phyloP scores from a whole-genome alignment of 2,113 vertebrate species.

The Pogonocichla stellata region DNA sequence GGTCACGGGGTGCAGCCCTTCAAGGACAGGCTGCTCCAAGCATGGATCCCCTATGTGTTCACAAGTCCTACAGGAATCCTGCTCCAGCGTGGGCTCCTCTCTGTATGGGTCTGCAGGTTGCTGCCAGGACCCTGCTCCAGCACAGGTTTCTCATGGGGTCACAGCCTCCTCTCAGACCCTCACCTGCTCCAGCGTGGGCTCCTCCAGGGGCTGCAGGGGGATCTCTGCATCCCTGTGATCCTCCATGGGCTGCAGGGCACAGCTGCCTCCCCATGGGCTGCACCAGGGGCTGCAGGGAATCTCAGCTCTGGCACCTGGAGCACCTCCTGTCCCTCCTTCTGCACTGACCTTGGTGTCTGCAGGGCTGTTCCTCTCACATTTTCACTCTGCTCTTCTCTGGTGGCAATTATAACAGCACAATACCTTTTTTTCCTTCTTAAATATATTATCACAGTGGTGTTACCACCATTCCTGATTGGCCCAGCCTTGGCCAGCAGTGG shows the following conservation, averaged over 20 bases:
- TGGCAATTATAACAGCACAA: not conserved
- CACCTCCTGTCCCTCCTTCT: too few species aligned
- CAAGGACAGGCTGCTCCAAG: not conserved
- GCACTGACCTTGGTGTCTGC: not conserved
- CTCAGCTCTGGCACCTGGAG: rapidly evolving
- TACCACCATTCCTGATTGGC: not conserved
- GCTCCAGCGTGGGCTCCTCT: rapidly evolving
- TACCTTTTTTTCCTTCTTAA: not conserved
- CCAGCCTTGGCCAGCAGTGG: not conserved
- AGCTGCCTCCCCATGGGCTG: not conserved
- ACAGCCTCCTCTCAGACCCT: not conserved
- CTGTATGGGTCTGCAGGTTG: rapidly evolving
- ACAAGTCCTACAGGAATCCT: not conserved
- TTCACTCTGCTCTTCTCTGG: not conserved
- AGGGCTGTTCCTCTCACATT: rapidly evolving
- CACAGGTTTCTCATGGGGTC: rapidly evolving
- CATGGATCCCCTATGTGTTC: not conserved
- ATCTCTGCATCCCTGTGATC: rapidly evolving
- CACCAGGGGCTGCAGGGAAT: rapidly evolving
- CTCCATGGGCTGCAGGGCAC: not conserved
- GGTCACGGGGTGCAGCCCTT: not conserved
- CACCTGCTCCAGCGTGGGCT: rapidly evolving
- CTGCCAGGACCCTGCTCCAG: not conserved
- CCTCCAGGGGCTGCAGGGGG: rapidly evolving
- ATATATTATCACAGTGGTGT: too few species aligned